phyloP scores from a whole-genome alignment of 2,113 vertebrate genomes.

The Melanocharis versteri region DNA sequence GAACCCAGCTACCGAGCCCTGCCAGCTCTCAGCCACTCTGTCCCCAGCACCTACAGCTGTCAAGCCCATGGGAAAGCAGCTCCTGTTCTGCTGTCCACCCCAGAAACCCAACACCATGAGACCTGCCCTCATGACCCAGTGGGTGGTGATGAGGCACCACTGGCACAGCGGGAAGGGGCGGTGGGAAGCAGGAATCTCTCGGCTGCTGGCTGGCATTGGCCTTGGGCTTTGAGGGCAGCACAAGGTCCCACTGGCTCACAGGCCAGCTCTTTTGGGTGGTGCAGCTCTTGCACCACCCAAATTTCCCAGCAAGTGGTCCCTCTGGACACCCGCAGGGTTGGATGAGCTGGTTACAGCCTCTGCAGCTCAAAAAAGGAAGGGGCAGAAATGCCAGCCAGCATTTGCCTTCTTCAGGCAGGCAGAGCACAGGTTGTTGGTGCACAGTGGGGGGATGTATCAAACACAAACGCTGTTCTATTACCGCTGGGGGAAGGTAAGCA shows the following conservation, averaged over 20 bases:
- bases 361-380: neutral
- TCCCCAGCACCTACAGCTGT: neutral
- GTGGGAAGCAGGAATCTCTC: fast-evolving
- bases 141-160: neutral
- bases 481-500: neutral
- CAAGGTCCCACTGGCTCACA: neutral
- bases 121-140: fast-evolving
- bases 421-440: neutral
- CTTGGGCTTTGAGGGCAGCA: fast-evolving
- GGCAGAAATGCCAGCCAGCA: neutral
- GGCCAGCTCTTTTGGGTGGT: too few relatives aligned
- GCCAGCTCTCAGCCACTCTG: neutral
- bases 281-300: neutral
- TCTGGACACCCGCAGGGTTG: too few relatives aligned
- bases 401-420: neutral
- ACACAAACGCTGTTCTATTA: neutral
- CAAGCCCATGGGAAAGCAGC: neutral
- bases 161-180: fast-evolving
- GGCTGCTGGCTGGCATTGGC: fast-evolving
- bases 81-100: neutral
- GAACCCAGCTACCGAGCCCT: neutral
- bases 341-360: neutral
- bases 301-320: neutral
- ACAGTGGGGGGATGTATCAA: neutral
- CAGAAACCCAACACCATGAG: fast-evolving